These are phyloP conservation scores for Pogona vitticeps DNA, from an alignment of 2,113 vertebrate genomes.

Conservation along the genomic window DNA sequence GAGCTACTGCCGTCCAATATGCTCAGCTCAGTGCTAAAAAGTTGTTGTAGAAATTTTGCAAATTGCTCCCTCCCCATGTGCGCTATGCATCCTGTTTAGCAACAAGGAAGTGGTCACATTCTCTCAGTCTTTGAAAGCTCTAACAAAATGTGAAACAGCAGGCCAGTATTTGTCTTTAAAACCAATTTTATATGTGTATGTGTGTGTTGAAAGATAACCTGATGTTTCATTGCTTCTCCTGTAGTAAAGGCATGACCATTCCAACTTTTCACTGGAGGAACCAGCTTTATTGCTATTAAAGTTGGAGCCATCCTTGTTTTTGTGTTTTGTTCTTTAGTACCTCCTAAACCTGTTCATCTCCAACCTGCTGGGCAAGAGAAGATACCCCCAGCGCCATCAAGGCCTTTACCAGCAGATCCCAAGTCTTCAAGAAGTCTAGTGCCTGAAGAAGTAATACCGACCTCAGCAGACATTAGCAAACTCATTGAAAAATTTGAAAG, in stretches of 20 bases:
- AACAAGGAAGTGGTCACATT: slow-evolving; percentile 79
- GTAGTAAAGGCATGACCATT: not conserved
- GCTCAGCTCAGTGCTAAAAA: not conserved
- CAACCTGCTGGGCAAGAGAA: slow-evolving; percentile 81
- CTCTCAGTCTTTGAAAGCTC: not conserved
- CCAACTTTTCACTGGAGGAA: not conserved
- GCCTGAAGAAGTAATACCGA: slow-evolving; percentile 61
- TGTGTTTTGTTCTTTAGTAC: slow-evolving; percentile 74
- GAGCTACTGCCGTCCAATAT: slow-evolving; percentile 27
- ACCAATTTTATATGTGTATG: not conserved
- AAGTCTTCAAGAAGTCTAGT: slow-evolving; percentile 65
- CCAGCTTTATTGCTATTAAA: slow-evolving; percentile 15
- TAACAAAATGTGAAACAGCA: slow-evolving; percentile 22
- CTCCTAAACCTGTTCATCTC: slow-evolving; percentile 86
- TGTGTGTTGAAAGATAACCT: not conserved
- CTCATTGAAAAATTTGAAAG: slow-evolving; percentile 86
- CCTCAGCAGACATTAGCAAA: slow-evolving; percentile 76
- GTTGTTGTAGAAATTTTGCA: slow-evolving; percentile 28
- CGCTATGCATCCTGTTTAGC: slow-evolving; percentile 85
- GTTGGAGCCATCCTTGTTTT: slow-evolving; percentile 33
- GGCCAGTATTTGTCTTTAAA: fast-evolving
- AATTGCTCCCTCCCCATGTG: not conserved
- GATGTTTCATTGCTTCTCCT: not conserved
- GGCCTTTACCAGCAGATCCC: slow-evolving; percentile 80
- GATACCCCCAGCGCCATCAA: slow-evolving; percentile 82